These are phyloP conservation scores for Ptilonorhynchus violaceus DNA, from an alignment of 2,113 vertebrate genomes.

Conservation along the genomic window DNA sequence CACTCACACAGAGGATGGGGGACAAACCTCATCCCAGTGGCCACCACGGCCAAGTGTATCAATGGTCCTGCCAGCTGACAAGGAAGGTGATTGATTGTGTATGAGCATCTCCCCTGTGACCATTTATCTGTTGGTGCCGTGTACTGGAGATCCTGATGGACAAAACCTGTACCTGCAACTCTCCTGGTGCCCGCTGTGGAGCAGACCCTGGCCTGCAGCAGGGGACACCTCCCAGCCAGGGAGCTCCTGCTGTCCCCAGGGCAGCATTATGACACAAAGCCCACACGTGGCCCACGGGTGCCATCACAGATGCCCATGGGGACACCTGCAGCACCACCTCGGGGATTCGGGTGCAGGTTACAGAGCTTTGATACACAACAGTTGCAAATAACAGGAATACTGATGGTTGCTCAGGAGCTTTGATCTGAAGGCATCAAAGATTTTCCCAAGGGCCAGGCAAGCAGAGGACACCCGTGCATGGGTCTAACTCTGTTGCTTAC, in stretches of 20 bases:
- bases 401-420: neutral
- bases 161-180: neutral
- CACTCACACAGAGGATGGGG: neutral
- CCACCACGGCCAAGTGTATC: neutral
- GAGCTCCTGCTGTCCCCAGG: neutral
- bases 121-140: neutral
- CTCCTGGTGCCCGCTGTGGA: neutral
- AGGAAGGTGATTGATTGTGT: neutral
- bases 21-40: neutral
- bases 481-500: neutral
- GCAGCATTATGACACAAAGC: neutral
- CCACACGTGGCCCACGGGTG: fast-evolving
- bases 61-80: neutral
- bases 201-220: neutral
- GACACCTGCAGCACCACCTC: neutral
- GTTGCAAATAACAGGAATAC: neutral
- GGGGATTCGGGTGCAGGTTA: neutral
- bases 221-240: neutral
- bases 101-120: neutral
- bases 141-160: neutral
- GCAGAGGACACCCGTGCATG: neutral
- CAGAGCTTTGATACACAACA: neutral
- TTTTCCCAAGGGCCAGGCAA: neutral
- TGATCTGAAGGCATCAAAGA: neutral
- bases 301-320: neutral